Evolutionary conservation across 2,888 invertebrate species (phyloP).

Genomic region (Cynaeus angustus): DNA sequence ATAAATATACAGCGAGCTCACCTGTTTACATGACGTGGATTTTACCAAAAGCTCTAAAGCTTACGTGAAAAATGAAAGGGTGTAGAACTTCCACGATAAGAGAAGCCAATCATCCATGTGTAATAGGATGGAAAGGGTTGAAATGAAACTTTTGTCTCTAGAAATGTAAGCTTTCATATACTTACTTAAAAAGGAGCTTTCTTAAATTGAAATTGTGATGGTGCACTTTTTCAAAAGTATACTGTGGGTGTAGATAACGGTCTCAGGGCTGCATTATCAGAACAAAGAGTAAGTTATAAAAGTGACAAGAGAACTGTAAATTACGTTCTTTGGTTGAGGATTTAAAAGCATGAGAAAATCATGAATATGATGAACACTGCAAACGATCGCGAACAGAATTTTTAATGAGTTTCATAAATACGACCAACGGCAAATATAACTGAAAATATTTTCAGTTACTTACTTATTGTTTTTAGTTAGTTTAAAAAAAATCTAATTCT

Average conservation of each 20-base stretch:
- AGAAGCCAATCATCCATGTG: slow-evolving; percentile 27
- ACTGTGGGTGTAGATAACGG: slow-evolving; percentile 2
- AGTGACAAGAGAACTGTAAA: too few relatives aligned
- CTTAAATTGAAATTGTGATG: background rate
- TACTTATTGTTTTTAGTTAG: too few relatives aligned
- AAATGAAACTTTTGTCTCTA: slow-evolving; percentile 40
- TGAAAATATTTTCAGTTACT: too few relatives aligned
- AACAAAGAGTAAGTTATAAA: background rate
- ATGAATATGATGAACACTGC: too few relatives aligned
- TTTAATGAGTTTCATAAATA: too few relatives aligned
- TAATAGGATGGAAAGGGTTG: slow-evolving; percentile 5
- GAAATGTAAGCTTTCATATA: slow-evolving; percentile 10
- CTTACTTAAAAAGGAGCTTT: background rate
- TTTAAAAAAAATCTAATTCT: too few relatives aligned
- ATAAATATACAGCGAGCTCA: slow-evolving; percentile 42
- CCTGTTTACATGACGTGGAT: slow-evolving; percentile 39
- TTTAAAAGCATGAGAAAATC: too few relatives aligned
- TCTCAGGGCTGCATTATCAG: background rate
- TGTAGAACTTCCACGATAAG: slow-evolving; percentile 3
- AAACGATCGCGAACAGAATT: too few relatives aligned
- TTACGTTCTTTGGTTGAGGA: too few relatives aligned
- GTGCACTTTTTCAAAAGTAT: background rate
- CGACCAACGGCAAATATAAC: too few relatives aligned
- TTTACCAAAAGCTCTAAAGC: slow-evolving; percentile 26
- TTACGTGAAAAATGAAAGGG: slow-evolving; percentile 21